Base-by-base conservation (phyloP, 1,140 invertebrate species). In the Psix sp. region DNA sequence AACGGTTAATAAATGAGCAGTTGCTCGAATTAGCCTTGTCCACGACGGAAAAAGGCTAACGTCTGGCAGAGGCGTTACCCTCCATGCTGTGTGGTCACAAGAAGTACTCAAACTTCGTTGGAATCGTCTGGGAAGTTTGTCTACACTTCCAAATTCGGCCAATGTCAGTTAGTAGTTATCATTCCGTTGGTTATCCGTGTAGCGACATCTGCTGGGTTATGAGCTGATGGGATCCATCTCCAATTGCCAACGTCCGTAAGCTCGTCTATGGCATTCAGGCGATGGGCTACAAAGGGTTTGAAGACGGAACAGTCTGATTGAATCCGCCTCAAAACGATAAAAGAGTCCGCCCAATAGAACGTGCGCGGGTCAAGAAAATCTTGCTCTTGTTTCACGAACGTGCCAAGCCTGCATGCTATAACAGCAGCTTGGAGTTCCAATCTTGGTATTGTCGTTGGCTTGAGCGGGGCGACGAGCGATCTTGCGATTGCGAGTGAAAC, bases 401-500 rank as follows among this genome's bases (percentile, higher is more conserved):
- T 24, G 0, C 77, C 78, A 0, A 85, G 45, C 1, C 80, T 20
- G 11, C 62, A 65, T 0, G 57, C 82, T 9, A 87, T 21, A 1
- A 84, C 17, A 1, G 82, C 81, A 0, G 77, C 82, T 59, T 82
- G 81, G 16, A 86, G 51, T 57, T 86, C 85, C 7, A 82, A 20
- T 11, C 82, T 51, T 0, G 84, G 83, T 6, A 86, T 75, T 1
- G 84, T 73, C 0, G 76, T 24, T 2, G 66, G 46, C 45, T 77
- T 78, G 6, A 81, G 5, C 0, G 82, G 82, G 2, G 75, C 73
- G 1, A 85, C 83, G 20, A 78, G 52, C 10, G 65, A 52, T 60
- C 74, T 78, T 57, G 48, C 66, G 0, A 14, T 13, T 0, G 80
- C 14, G 10, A 79, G 51, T 0, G 49, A 29, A 0, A 62, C 16